These are phyloP conservation scores for Ailurus styani DNA, from an alignment of 2,113 vertebrate genomes.

Conservation along the genomic window DNA sequence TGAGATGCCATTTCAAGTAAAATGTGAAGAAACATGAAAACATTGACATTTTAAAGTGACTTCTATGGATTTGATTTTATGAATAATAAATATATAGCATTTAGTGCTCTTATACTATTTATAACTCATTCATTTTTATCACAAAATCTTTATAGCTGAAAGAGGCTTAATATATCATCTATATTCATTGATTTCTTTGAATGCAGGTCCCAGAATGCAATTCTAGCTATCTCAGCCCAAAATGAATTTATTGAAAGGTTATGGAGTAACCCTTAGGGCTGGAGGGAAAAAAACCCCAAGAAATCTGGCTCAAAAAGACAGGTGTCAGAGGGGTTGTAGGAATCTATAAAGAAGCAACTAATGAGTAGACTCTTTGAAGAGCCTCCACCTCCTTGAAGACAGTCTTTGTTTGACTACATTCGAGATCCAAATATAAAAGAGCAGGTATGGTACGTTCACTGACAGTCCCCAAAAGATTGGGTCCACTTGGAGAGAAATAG, in stretches of 20 bases:
- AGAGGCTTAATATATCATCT: not conserved
- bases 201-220: not conserved
- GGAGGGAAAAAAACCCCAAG: not conserved
- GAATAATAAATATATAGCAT: slow-evolving; percentile 31
- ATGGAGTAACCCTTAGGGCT: not conserved
- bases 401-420: not conserved
- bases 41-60: slow-evolving; percentile 25
- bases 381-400: not conserved
- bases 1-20: not conserved
- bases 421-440: not conserved
- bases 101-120: slow-evolving; percentile 13
- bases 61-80: not conserved
- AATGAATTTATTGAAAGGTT: not conserved
- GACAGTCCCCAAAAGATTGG: not conserved
- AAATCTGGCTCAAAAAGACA: not conserved
- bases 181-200: slow-evolving; percentile 37
- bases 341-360: not conserved
- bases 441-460: not conserved
- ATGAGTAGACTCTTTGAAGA: not conserved
- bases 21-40: slow-evolving; percentile 1
- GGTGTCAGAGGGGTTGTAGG: not conserved
- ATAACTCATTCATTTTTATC: slow-evolving; percentile 25
- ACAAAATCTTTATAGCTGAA: not conserved
- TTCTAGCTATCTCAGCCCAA: not conserved
- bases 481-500: not conserved